A percentile compares a stretch with the other conserved stretches of the same genome.
These are phyloP conservation scores for Iselma pallidipennis DNA, from an alignment of 2,888 invertebrate genomes.

Conservation along the genomic window DNA sequence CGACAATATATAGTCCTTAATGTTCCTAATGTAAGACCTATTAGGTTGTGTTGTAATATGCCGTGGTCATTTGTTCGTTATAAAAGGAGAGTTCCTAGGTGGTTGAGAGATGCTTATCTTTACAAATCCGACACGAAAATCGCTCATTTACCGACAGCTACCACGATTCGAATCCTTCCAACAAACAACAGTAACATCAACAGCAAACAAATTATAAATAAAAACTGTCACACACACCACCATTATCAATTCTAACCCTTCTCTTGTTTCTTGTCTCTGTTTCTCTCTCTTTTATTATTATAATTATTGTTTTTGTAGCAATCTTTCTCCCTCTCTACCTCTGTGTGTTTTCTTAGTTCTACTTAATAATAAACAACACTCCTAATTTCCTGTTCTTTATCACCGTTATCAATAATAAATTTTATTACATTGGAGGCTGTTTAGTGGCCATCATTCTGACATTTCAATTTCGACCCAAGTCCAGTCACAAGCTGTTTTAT, in stretches of 20 bases:
- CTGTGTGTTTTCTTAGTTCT: background rate
- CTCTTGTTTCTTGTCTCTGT: too few relatives aligned
- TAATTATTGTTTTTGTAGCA: too few relatives aligned
- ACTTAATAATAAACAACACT: background rate
- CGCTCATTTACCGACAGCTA: constrained; percentile 36
- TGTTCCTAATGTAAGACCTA: constrained; percentile 44
- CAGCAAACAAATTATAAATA: background rate
- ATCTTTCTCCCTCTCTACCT: background rate
- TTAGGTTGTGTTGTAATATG: constrained; percentile 39
- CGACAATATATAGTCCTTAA: constrained; percentile 25
- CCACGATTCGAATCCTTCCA: background rate
- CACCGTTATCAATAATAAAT: constrained; percentile 25
- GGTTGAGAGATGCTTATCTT: constrained; percentile 37
- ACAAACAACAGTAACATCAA: background rate
- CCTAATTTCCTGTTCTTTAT: constrained; percentile 12
- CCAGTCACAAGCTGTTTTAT: constrained; percentile 56
- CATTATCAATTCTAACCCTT: too few relatives aligned
- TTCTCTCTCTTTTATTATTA: too few relatives aligned
- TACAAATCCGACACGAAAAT: constrained; percentile 38
- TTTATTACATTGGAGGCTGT: constrained; percentile 22
- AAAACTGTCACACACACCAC: too few relatives aligned
- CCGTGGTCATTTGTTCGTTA: constrained; percentile 37
- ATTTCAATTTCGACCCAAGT: constrained; percentile 54
- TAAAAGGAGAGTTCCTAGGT: constrained; percentile 23
- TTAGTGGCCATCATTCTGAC: constrained; percentile 37